A percentile compares a stretch with the other conserved stretches of the same genome.
phyloP scores from a whole-genome alignment of 1,140 invertebrate species.

The Belonocnema kinseyi region DNA sequence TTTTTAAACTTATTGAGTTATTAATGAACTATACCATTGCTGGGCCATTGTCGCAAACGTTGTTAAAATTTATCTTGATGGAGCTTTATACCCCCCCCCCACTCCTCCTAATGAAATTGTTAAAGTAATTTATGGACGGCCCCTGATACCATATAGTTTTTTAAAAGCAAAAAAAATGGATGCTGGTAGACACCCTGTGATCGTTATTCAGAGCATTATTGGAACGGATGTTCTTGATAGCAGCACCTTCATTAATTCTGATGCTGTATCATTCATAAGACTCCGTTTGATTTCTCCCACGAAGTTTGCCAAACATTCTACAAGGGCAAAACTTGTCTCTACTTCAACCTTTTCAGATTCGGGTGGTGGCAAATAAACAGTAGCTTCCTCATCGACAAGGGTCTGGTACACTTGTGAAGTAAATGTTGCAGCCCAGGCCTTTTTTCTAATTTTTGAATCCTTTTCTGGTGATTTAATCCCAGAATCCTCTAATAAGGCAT shows the following conservation, averaged over 20 bases:
- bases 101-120: too few species aligned
- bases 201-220: too few species aligned
- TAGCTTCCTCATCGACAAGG: slow-evolving; percentile 62
- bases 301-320: slow-evolving; percentile 26
- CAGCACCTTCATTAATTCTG: background rate
- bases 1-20: too few species aligned
- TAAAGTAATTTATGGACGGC: too few species aligned
- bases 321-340: background rate
- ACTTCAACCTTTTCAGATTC: background rate
- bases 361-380: slow-evolving; percentile 48
- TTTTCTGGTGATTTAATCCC: slow-evolving; percentile 52
- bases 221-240: background rate
- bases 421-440: slow-evolving; percentile 60
- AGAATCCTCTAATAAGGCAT: slow-evolving; percentile 49
- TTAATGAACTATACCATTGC: too few species aligned
- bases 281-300: slow-evolving; percentile 24
- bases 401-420: slow-evolving; percentile 66
- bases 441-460: slow-evolving; percentile 51
- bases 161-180: too few species aligned
- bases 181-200: too few species aligned
- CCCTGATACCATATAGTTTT: too few species aligned
- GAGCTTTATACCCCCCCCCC: too few species aligned
- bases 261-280: slow-evolving; percentile 10
- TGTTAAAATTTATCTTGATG: too few species aligned
- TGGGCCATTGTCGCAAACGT: too few species aligned